phyloP scores from a whole-genome alignment of 92 coral and sea anemone species.

The Muricea muricata region DNA sequence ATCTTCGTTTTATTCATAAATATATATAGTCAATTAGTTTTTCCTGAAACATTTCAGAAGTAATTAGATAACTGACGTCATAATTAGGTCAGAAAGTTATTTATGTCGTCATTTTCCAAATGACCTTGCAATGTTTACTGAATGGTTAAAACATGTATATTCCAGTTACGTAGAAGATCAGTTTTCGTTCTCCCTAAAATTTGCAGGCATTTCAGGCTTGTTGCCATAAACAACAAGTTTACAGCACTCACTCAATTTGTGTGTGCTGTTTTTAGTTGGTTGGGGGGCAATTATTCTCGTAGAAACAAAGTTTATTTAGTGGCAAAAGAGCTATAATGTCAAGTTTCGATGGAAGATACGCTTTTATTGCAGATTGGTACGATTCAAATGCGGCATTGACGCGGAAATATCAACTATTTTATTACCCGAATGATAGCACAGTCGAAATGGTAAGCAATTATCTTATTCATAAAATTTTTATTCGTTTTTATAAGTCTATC shows the following conservation, averaged over 20 bases:
- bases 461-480: too few relatives aligned
- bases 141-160: too few relatives aligned
- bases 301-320: neutral
- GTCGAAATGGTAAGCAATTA: conserved; percentile 98
- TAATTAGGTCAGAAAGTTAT: too few relatives aligned
- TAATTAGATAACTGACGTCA: too few relatives aligned
- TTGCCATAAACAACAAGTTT: conserved; percentile 41
- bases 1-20: too few relatives aligned
- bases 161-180: too few relatives aligned
- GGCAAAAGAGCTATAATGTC: neutral
- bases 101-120: too few relatives aligned
- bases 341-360: conserved; percentile 72
- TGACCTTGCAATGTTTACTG: too few relatives aligned
- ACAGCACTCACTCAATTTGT: neutral
- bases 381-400: conserved; percentile 90
- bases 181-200: conserved; percentile 11
- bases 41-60: too few relatives aligned
- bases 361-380: conserved; percentile 97
- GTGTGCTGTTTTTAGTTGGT: neutral
- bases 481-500: too few relatives aligned
- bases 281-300: neutral
- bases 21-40: too few relatives aligned
- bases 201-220: conserved; percentile 21
- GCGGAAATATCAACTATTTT: conserved; percentile 91
- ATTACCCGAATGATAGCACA: conserved; percentile 85